Conservation (phyloP, 2,113 vertebrate genomes). For the Labeo rohita region DNA sequence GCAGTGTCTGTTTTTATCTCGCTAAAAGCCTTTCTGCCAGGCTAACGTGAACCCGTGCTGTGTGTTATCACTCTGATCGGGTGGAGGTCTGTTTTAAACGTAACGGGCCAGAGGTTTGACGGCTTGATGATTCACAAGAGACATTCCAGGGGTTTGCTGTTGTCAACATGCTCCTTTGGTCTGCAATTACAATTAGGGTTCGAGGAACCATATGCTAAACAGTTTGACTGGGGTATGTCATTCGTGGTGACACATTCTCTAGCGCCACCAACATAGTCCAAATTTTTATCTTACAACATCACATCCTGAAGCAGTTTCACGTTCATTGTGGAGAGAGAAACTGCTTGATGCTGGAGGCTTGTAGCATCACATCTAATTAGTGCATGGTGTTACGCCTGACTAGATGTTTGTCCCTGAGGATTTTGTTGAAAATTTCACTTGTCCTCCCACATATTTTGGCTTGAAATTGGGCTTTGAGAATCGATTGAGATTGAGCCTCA, state of each 20-base stretch:
- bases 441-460: neutral
- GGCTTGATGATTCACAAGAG: neutral
- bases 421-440: neutral
- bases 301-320: neutral
- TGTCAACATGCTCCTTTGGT: neutral
- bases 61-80: neutral
- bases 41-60: neutral
- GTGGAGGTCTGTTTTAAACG: constrained; percentile 21
- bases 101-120: neutral
- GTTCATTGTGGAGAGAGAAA: neutral
- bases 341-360: neutral
- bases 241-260: neutral
- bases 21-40: constrained; percentile 41
- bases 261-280: neutral
- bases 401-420: neutral
- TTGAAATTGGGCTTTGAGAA: neutral
- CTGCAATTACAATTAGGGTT: neutral
- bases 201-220: neutral
- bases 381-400: neutral
- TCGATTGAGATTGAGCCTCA: neutral
- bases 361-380: neutral
- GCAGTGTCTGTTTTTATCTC: constrained; percentile 4
- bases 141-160: constrained; percentile 1
- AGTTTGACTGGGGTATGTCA: neutral
- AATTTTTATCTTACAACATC: neutral